phyloP scores from a whole-genome alignment of 1,140 invertebrate genomes.

The Pseudomyrmex sp. region DNA sequence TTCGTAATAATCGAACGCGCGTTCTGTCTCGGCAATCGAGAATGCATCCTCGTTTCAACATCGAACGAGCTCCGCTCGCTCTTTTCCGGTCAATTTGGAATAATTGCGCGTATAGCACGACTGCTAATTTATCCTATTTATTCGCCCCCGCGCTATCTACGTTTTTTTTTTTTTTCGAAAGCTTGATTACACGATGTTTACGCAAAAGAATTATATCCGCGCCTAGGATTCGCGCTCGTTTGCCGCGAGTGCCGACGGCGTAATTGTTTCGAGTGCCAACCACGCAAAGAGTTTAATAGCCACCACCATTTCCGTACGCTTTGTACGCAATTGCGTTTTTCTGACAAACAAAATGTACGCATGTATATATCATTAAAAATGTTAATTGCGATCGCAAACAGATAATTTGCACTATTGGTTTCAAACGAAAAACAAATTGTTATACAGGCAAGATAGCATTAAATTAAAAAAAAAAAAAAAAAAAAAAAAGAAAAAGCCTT shows the following conservation, averaged over 20 bases:
- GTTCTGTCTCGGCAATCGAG: constrained; percentile 22
- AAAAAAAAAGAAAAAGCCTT: not conserved
- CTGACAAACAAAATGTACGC: not conserved
- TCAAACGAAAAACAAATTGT: not conserved
- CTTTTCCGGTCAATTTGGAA: constrained; percentile 71
- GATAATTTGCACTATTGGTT: not conserved
- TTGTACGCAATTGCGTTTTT: not conserved
- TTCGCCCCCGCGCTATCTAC: not conserved
- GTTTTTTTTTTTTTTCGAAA: constrained; percentile 53
- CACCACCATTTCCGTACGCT: constrained; percentile 11
- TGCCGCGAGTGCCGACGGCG: constrained; percentile 40
- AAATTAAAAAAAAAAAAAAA: not conserved
- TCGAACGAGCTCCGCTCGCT: constrained; percentile 34
- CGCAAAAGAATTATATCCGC: constrained; percentile 31
- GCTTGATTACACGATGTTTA: constrained; percentile 56
- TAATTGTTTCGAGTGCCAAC: constrained; percentile 53
- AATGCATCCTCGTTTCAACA: constrained; percentile 53
- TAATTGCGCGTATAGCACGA: constrained; percentile 55
- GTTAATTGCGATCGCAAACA: constrained; percentile 4
- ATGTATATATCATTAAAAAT: constrained; percentile 5
- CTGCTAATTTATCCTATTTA: constrained; percentile 28
- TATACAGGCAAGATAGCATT: too few species aligned
- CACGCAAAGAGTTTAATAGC: constrained; percentile 52
- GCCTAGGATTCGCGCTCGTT: constrained; percentile 41
- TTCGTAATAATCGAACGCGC: too few species aligned